Conservation (phyloP, 2,113 vertebrate genomes). For the Gallinago media region DNA sequence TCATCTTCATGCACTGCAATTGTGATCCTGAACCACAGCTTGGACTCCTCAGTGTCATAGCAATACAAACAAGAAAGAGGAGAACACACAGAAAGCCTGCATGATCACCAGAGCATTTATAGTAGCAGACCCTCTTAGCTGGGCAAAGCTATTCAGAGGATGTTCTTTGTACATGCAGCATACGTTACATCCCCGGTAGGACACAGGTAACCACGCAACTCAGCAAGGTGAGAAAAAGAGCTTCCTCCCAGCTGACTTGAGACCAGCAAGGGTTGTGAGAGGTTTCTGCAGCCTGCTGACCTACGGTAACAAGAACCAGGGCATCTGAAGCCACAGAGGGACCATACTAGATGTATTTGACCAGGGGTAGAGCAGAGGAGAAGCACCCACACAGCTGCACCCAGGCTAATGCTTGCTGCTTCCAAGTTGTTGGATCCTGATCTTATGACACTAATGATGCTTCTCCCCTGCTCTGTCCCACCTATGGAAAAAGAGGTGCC, state of each 20-base stretch:
- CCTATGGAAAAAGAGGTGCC: background rate
- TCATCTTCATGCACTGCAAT: too few relatives aligned
- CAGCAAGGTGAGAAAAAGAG: background rate
- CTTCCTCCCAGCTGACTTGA: background rate
- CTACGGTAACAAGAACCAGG: background rate
- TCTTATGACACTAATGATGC: background rate
- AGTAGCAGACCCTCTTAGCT: background rate
- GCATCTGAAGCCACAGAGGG: background rate
- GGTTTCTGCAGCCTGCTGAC: background rate
- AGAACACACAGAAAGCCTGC: background rate
- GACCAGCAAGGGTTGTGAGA: background rate
- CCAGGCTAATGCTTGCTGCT: background rate
- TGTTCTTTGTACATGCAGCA: background rate
- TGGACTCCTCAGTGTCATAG: background rate
- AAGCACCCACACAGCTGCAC: background rate
- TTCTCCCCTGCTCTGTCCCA: background rate
- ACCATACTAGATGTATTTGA: background rate
- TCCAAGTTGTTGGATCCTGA: background rate
- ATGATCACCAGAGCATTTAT: background rate
- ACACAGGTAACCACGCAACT: background rate
- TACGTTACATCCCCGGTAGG: background rate
- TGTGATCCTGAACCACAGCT: background rate
- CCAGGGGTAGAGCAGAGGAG: background rate
- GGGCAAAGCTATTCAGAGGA: background rate
- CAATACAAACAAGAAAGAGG: background rate